Base-by-base conservation (phyloP, 2,888 invertebrate species). In the Cantharis flavilabris region DNA sequence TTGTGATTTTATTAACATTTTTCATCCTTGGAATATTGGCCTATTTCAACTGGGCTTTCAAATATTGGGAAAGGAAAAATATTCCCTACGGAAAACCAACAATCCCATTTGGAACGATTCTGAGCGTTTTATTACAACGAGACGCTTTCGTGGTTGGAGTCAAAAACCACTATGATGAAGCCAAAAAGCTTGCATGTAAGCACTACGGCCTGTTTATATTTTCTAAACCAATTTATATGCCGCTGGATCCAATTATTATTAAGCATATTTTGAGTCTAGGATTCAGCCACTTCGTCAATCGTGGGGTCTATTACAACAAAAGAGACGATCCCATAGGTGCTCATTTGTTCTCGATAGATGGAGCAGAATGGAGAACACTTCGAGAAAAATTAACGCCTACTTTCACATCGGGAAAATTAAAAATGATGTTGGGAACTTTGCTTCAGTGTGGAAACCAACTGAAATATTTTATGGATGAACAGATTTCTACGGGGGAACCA, bases 341-440 rank as follows among this genome's bases (percentile, higher is more conserved):
- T 4, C 49, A 49, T n/a, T 9, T 49, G 1, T 49, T 49, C 2
- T 5, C 49, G 2, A 49, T 49, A 49, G 49, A 49, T 0, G 49
- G 49, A n/a, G n/a, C 49, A 9, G 49, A 49, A 9, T 49, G 49
- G 49, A 30, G 14, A 30, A 62, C 67, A 10, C 30, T 75, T 20
- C 67, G 81, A 10, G 72, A 76, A 28, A 80, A 81, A 69, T 26
- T 81, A 18, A 81, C 80, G 9, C 80, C 81, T 3, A 79, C 80
- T 3, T 82, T 82, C 28, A 81, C 82, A 11, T 78, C 82, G 3
- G 80, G 80, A 4, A 82, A 82, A 71, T 79, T 82, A 75, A 81
- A 79, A 63, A 77, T 78, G 75, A 81, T 81, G 81, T 81, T 82
- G 33, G 70, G 70, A 16, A 78, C 72, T 5, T 23, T 82, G 4